Base-by-base conservation (phyloP, 2,113 vertebrate species). In the Bos javanicus region DNA sequence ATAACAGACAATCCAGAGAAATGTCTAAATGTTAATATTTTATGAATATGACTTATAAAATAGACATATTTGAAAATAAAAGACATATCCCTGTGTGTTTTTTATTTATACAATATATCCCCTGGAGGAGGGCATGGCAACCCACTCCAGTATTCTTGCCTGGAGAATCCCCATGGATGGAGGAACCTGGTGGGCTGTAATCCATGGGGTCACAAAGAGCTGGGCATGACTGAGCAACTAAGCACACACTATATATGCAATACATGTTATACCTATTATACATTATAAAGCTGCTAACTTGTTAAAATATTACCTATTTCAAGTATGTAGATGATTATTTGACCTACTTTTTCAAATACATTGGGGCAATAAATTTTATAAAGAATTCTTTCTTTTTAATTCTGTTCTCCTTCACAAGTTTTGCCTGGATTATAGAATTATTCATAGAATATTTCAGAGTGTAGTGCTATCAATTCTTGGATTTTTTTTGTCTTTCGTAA, bases 321-420 rank as follows among this genome's bases (percentile, higher is more conserved):
- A 91, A 39, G 11, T 71, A 81, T 54, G 36, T 0, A 83, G 3
- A 5, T 54, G 28, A 13, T 28, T 62, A 30, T 82, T 57, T 62
- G 2, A 50, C 17, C 48, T 95, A 28, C 36, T 13, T 48, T 93
- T 71, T 14, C 16, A 95, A 91, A 71, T 85, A 91, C 17, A 0
- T 89, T 78, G 26, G 10, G 16, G 0, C n/a, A 95, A 57, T 64
- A 57, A 91, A 90, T 50, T 74, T 46, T 46, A 87, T 74, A 85
- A 88, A 90, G 67, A 92, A 59, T 81, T 2, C 0, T 93, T 82
- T 59, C 11, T 71, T 97, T 97, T 94, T 11, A 57, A 89, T 92
- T 95, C 33, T 71, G 1, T 89, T 86, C 3, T 90, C 4, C 26
- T 48, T 26, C 43, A 84, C 0, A 90, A 87, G 3, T 13, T 43